Evolutionary conservation across 1,140 invertebrate genomes (phyloP).

Genomic region (Halictus rubicundus): DNA sequence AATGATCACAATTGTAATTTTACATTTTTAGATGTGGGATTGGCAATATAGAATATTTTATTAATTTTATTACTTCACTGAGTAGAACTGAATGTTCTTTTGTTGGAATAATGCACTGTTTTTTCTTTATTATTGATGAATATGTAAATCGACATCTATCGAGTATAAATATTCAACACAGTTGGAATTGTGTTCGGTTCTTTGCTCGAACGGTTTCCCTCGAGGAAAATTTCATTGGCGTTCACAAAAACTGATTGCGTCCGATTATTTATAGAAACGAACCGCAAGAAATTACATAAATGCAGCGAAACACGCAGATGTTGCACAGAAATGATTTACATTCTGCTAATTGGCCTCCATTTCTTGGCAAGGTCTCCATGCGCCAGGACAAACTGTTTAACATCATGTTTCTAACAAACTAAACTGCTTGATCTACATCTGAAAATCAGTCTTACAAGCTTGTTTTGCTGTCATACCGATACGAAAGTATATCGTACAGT

Average conservation of each 20-base stretch:
- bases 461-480: not conserved
- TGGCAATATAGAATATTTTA: too few species aligned
- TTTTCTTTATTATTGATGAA: too few species aligned
- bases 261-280: not conserved
- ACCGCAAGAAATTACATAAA: not conserved
- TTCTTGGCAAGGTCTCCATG: slow-evolving; percentile 21
- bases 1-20: too few species aligned
- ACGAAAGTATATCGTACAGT: not conserved
- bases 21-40: too few species aligned
- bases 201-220: not conserved
- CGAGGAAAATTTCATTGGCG: not conserved
- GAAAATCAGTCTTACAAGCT: not conserved
- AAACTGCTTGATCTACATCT: not conserved
- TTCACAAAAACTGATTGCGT: not conserved
- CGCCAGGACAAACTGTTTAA: slow-evolving; percentile 12
- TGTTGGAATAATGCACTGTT: too few species aligned
- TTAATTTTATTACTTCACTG: too few species aligned
- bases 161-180: too few species aligned
- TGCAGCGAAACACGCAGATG: slow-evolving; percentile 8
- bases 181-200: too few species aligned
- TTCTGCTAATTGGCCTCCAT: slow-evolving; percentile 36
- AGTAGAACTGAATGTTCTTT: too few species aligned
- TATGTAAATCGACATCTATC: too few species aligned
- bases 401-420: slow-evolving; percentile 15
- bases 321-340: slow-evolving; percentile 27